These are phyloP conservation scores for Pseudomyrmex gracilis DNA, from an alignment of 1,140 invertebrate species.

Conservation along the genomic window DNA sequence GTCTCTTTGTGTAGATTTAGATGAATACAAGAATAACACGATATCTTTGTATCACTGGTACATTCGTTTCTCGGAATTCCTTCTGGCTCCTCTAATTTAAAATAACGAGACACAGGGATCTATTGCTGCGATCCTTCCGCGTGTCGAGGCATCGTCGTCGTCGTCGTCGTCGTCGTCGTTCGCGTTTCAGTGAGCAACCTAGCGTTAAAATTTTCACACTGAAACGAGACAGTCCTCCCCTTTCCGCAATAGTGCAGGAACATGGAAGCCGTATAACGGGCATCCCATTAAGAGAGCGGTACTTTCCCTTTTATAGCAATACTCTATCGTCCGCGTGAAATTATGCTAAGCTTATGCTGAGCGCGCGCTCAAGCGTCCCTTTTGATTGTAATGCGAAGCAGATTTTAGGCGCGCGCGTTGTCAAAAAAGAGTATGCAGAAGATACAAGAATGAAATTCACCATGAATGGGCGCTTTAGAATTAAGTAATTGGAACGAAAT, in stretches of 20 bases:
- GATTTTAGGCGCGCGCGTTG: neutral
- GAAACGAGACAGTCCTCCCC: neutral
- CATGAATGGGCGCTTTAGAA: neutral
- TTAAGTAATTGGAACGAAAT: neutral
- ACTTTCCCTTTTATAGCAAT: slow-evolving; percentile 51
- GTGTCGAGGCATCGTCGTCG: neutral
- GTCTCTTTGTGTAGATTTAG: neutral
- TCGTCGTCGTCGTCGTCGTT: too few species aligned
- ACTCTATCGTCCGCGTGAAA: slow-evolving; percentile 14
- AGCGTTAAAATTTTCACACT: slow-evolving; percentile 39
- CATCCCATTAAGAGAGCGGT: slow-evolving; percentile 41
- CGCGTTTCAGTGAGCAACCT: slow-evolving; percentile 6
- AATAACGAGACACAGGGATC: slow-evolving; percentile 52
- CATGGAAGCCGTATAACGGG: slow-evolving; percentile 42
- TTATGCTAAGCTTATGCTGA: neutral
- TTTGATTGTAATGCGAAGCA: neutral
- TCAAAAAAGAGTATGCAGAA: neutral
- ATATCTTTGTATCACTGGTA: neutral
- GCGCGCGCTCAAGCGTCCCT: too few species aligned
- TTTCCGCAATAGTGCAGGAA: slow-evolving; percentile 22
- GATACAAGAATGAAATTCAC: too few species aligned
- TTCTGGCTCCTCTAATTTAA: slow-evolving; percentile 41
- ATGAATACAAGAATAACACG: slow-evolving; percentile 11
- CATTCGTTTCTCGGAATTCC: slow-evolving; percentile 20
- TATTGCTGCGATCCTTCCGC: slow-evolving; percentile 3